Percentiles rank a stretch among this genome's conserved stretches.
These are phyloP conservation scores for Syngnathus rostellatus DNA, from an alignment of 2,797 vertebrate species.

Conservation along the genomic window DNA sequence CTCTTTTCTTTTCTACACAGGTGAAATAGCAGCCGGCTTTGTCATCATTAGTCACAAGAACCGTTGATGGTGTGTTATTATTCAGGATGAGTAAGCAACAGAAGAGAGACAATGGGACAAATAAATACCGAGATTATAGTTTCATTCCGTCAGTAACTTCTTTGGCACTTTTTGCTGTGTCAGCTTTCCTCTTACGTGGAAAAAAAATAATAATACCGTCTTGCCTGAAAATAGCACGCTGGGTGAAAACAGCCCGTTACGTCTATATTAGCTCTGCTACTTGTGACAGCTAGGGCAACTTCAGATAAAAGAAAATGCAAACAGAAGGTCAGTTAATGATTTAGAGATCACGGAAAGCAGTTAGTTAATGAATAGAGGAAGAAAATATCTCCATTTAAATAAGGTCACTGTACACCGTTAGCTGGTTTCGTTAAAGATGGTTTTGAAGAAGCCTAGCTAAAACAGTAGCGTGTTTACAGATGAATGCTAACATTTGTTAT, in stretches of 20 bases:
- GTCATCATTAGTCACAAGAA: constrained; percentile 39
- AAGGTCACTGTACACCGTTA: no score
- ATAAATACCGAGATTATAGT: neutral
- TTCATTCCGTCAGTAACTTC: neutral
- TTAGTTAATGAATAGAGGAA: neutral
- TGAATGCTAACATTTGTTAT: neutral
- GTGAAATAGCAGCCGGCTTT: constrained; percentile 38
- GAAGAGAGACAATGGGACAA: constrained; percentile 8
- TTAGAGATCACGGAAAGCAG: neutral
- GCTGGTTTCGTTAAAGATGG: neutral
- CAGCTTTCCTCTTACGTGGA: neutral
- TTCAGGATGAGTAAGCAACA: constrained; percentile 28
- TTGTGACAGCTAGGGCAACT: neutral
- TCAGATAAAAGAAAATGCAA: neutral
- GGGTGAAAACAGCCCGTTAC: no score
- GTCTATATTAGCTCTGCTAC: neutral
- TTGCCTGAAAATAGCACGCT: neutral
- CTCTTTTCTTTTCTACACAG: constrained; percentile 24
- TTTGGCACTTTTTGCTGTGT: neutral
- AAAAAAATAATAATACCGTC: neutral
- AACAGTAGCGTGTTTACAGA: neutral
- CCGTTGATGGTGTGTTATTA: constrained; percentile 22
- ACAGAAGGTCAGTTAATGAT: neutral
- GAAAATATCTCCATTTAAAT: no score
- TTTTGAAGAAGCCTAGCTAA: neutral